These are phyloP conservation scores for Orthonevra nobilis DNA, from an alignment of 2,888 invertebrate genomes.

Conservation along the genomic window DNA sequence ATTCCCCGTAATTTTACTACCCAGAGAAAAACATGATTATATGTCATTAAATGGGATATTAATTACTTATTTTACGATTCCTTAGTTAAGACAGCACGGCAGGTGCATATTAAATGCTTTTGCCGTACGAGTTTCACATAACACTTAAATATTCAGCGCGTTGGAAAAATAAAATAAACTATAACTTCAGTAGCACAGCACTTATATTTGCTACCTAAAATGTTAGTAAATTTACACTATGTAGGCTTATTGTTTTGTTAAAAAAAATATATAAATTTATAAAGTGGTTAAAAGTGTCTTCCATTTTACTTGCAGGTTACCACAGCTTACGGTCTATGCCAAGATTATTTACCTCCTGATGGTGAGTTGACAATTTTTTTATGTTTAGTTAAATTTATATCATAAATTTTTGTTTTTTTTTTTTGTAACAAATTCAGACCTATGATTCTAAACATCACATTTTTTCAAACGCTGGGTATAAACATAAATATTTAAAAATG, in stretches of 20 bases:
- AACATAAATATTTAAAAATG: too few relatives aligned
- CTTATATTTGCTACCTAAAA: not conserved
- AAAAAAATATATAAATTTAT: not conserved
- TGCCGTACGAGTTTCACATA: not conserved
- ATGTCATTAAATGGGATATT: too few relatives aligned
- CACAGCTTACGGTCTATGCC: slow-evolving; percentile 94
- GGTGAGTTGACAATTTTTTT: slow-evolving; percentile 84
- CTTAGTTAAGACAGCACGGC: slow-evolving; percentile 22
- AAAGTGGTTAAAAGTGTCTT: slow-evolving; percentile 38
- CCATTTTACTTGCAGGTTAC: slow-evolving; percentile 86
- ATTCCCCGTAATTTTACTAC: slow-evolving; percentile 7
- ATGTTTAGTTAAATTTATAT: too few relatives aligned
- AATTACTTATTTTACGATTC: slow-evolving; percentile 36
- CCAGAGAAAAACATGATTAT: not conserved
- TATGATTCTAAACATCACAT: too few relatives aligned
- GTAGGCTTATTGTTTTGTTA: not conserved
- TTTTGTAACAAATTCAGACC: too few relatives aligned
- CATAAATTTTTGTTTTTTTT: too few relatives aligned
- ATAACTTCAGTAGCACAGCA: not conserved
- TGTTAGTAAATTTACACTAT: not conserved
- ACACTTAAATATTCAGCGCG: too few relatives aligned
- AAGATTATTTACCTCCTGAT: slow-evolving; percentile 95
- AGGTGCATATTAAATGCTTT: slow-evolving; percentile 6
- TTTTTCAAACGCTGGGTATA: too few relatives aligned
- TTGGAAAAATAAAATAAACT: not conserved